Conservation (phyloP, 2,113 vertebrate species). For the Erythrocercus mccallii region DNA sequence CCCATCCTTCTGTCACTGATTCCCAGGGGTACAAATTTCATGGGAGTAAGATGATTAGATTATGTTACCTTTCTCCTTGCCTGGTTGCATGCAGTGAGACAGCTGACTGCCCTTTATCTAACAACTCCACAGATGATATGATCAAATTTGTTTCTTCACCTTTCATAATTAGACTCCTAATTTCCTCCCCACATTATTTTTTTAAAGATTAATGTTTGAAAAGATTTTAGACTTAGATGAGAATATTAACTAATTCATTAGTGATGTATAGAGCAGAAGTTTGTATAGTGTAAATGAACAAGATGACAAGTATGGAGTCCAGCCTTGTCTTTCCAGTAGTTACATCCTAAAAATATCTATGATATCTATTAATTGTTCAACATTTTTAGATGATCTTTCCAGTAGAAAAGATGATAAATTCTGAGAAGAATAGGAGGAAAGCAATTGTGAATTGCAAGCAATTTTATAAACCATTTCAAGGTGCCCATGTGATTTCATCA, state of each 20-base stretch:
- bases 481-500: neutral
- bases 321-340: neutral
- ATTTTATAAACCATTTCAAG: neutral
- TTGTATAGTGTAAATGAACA: neutral
- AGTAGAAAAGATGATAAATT: neutral
- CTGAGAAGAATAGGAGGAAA: neutral
- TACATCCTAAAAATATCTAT: neutral
- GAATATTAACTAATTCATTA: neutral
- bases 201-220: neutral
- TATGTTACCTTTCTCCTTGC: neutral
- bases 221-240: neutral
- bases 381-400: slow-evolving; percentile 72
- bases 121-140: neutral
- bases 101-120: neutral
- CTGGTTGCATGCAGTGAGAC: neutral
- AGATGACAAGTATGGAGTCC: neutral
- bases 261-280: neutral
- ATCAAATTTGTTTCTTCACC: neutral
- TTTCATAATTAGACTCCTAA: neutral
- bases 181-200: fast-evolving
- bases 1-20: neutral
- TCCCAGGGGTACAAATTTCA: neutral
- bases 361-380: neutral
- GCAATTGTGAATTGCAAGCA: neutral
- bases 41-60: neutral